Evolutionary conservation across 2,113 vertebrate species (phyloP), one percentile per base, ranked within the genome.

Genomic region (Eurypyga helias): DNA sequence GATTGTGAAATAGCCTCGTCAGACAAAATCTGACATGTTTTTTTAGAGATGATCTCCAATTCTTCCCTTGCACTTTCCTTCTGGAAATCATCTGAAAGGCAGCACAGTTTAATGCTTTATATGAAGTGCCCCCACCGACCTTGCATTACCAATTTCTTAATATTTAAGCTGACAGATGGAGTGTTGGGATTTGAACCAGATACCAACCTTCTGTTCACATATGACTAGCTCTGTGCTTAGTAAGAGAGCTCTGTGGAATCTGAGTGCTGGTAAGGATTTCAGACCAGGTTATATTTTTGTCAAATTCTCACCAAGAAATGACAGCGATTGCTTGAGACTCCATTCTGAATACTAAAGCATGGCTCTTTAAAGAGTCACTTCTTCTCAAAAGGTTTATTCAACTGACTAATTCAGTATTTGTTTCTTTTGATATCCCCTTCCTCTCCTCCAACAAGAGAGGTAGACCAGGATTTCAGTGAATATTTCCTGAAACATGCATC

Each of bases 151-250:
- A 51, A 91, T 83, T 94, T 94, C 73, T 95, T 96, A 96, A 80
- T 96, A 75, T 96, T 97, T 96, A 97, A 96, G 55, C 51, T 93
- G 96, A 91, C 87, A 96, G 93, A 96, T 95, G 79, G 95, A 94
- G 83, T 84, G 58, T 84, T 96, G 86, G 82, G 61, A 97, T 94
- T 94, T 84, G 95, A 98, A 95, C 76, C 71, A 97, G 57, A 96
- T 60, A 91, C 79, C 55, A 90, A 83, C 76, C 93, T 96, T 95
- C 91, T 94, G 91, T 95, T 96, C 93, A 88, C 25, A 88, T 93
- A 71, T 76, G 38, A 93, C 34, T 94, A 96, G 13, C 33, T 81
- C 49, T 70, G 46, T 9, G 76, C 82, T 78, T 71, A 82, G 43
- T 70, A 62, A 67, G 21, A 93, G 78, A 82, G 38, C 78, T 69